Percentiles rank a stretch among this genome's conserved stretches.
Evolutionary conservation across 2,113 vertebrate species (phyloP).

Genomic region (Anhinga rufa): DNA sequence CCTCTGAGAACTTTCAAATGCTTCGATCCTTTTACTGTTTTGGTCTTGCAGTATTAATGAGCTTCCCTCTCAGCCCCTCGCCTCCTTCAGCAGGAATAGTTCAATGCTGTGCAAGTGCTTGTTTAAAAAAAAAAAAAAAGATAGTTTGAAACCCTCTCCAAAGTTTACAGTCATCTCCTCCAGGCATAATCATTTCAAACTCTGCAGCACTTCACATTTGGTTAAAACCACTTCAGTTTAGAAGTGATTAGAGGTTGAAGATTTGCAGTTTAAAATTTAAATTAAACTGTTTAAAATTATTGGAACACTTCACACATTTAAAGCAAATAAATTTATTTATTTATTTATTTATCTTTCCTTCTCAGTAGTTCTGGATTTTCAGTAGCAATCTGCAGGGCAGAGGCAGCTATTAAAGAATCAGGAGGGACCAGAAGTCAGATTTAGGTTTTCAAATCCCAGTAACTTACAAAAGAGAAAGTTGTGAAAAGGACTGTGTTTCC

Average conservation of each 20-base stretch:
- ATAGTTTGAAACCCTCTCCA: conserved; percentile 44
- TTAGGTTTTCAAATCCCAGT: not conserved
- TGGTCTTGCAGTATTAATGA: not conserved
- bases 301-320: conserved; percentile 69
- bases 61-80: not conserved
- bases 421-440: not conserved
- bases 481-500: not conserved
- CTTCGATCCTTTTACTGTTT: not conserved
- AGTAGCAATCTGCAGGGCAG: not conserved
- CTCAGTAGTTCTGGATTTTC: conserved; percentile 31
- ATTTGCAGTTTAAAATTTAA: conserved; percentile 78
- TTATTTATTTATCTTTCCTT: conserved; percentile 42
- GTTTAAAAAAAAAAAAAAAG: not conserved
- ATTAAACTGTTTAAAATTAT: conserved; percentile 76
- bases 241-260: conserved; percentile 77
- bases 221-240: conserved; percentile 76
- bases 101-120: not conserved
- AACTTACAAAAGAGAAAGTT: not conserved
- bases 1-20: not conserved
- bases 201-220: conserved; percentile 71
- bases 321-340: conserved; percentile 68
- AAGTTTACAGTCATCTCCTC: conserved; percentile 42
- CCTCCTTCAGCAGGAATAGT: not conserved
- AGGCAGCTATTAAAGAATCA: not conserved
- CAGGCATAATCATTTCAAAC: conserved; percentile 60